Conservation (phyloP, 35 echinoderm and acorn worm genomes). For the Lytechinus variegatus region DNA sequence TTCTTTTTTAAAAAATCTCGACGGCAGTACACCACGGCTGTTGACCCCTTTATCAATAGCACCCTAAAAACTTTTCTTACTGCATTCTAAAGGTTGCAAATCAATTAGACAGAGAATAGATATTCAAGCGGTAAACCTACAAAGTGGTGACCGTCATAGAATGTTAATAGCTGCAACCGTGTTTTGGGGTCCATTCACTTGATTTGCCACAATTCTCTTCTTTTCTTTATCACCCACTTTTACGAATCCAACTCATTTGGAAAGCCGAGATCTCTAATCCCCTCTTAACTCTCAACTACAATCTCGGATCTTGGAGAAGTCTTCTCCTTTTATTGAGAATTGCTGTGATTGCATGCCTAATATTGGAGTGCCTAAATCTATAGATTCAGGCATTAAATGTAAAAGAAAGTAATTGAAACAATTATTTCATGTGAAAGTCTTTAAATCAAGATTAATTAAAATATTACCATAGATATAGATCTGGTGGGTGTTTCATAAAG, state of each 20-base stretch:
- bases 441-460: no score
- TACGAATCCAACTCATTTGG: not conserved
- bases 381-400: not conserved
- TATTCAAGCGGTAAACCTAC: slow-evolving; percentile 1
- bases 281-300: slow-evolving; percentile 10
- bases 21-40: not conserved
- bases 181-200: not conserved
- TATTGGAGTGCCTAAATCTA: not conserved
- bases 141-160: not conserved
- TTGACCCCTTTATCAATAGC: not conserved
- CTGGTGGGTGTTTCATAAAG: no score
- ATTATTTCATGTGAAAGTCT: no score
- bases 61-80: not conserved
- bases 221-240: not conserved
- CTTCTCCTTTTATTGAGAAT: not conserved
- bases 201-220: not conserved
- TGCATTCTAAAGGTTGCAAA: not conserved
- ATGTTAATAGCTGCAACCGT: not conserved
- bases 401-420: no score
- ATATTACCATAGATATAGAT: no score
- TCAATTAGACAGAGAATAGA: not conserved
- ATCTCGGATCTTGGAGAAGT: not conserved
- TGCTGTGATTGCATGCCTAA: not conserved
- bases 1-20: not conserved
- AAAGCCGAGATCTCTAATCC: not conserved